Base-by-base conservation (phyloP, 2,888 invertebrate genomes). In the Aphidius colemani region DNA sequence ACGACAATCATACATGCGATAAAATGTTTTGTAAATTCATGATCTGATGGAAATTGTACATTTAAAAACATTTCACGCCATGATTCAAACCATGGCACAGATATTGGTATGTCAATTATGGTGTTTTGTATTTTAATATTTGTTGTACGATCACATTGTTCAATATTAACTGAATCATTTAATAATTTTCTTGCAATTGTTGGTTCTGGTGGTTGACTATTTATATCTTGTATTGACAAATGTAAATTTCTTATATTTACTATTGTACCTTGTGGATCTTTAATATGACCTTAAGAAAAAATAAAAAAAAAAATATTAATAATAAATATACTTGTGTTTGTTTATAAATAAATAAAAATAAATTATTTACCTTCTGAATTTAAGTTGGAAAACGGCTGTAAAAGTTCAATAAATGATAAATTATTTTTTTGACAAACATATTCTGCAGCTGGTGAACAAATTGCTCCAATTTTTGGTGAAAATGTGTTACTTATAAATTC, bases 1-100 rank as follows among this genome's bases (percentile, higher is more conserved):
- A 89, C 86, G 10, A 92, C 90, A 73, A 94, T 86, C 75, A 94
- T 87, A 79, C 95, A 95, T 10, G 92, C 92, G 60, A 95, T 79
- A 77, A 92, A 92, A 82, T 95, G 95, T 76, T 93, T 93, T 0
- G 96, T 92, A 78, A 96, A 98, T 84, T 99, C 99, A 85, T 98
- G 98, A 78, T 98, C 98, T 6, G 93, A 91, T 13, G 94, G 93
- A 80, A 92, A 93, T 78, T 94, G 90, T 66, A 95, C 90, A 76
- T 91, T 89, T 53, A 96, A 85, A 82, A 97, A 97, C 41, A 92
- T 92, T 74, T 96, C 95, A 74, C 96, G 87, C 94, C 96, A 98
- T 8, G 91, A 89, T 82, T 97, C 96, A 85, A 94, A 98, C 98
- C 98, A 98, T 10, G 95, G 92, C 61, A 94, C 93, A 8, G 89